These are phyloP conservation scores for Vesta saturnalis DNA, from an alignment of 2,888 invertebrate genomes.

Conservation along the genomic window DNA sequence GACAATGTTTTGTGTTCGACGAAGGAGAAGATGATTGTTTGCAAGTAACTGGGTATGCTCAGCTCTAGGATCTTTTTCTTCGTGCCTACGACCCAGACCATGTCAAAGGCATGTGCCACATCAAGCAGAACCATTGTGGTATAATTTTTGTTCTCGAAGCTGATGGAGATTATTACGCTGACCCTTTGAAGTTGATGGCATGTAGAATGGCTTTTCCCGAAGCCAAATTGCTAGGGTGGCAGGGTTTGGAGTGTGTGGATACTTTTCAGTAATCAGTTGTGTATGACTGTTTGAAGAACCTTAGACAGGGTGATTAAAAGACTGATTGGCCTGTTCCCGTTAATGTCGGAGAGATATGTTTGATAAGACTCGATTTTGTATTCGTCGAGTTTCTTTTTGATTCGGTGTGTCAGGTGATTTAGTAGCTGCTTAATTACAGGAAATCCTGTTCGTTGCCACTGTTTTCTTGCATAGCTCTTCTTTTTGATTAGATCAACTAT, in stretches of 20 bases:
- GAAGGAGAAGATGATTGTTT: background rate
- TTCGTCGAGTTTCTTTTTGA: conserved; percentile 1
- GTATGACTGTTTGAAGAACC: too few species aligned
- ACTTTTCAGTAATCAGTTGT: background rate
- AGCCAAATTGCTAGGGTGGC: background rate
- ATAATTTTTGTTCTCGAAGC: background rate
- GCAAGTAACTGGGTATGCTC: background rate
- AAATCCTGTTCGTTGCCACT: background rate
- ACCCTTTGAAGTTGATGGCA: background rate
- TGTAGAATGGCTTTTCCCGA: background rate
- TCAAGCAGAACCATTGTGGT: background rate
- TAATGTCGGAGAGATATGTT: too few species aligned
- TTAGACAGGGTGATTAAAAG: too few species aligned
- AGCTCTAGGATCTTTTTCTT: too few species aligned
- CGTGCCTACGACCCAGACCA: background rate
- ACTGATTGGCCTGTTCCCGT: too few species aligned
- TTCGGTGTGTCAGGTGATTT: background rate
- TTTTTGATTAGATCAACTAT: background rate
- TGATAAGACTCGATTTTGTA: conserved; percentile 4
- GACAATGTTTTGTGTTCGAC: background rate
- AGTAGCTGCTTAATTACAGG: conserved; percentile 4
- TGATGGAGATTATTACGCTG: background rate
- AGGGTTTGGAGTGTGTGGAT: background rate
- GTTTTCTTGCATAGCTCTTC: background rate
- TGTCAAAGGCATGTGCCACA: background rate